phyloP scores from a whole-genome alignment of 2,888 invertebrate species.

The Patella caerulea region DNA sequence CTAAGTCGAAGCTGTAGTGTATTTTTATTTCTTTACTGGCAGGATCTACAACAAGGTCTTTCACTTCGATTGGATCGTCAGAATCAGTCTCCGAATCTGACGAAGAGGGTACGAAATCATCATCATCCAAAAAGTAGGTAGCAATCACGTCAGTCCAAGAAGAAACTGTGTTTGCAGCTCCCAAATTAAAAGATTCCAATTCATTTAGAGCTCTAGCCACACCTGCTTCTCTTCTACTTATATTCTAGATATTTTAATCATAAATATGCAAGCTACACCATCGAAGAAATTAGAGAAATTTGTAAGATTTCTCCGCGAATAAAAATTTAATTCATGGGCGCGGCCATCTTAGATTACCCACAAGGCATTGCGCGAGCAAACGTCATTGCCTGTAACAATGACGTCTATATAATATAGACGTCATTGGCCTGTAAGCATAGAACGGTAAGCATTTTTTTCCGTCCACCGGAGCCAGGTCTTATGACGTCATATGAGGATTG shows the following conservation, averaged over 20 bases:
- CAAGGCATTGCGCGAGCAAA: background rate
- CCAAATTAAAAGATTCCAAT: background rate
- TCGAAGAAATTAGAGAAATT: background rate
- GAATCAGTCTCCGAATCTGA: background rate
- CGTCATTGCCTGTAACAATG: no score
- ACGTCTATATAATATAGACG: no score
- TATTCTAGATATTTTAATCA: background rate
- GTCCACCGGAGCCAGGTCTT: no score
- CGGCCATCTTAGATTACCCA: background rate
- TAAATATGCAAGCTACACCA: background rate
- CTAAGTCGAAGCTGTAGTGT: no score
- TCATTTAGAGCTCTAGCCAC: background rate
- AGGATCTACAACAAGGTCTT: background rate
- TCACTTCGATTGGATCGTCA: background rate
- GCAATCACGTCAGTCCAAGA: background rate
- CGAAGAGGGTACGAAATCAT: background rate
- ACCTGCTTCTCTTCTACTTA: background rate
- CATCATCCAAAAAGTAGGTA: background rate
- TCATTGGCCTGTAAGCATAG: no score
- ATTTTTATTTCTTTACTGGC: conserved; percentile 3
- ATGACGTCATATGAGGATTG: no score
- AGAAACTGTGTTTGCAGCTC: background rate
- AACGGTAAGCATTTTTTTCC: no score
- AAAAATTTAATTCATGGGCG: background rate
- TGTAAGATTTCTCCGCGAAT: background rate